Evolutionary conservation across 2,113 vertebrate species (phyloP), one percentile per base, ranked within the genome.

Genomic region (Phodopus roborovskii): DNA sequence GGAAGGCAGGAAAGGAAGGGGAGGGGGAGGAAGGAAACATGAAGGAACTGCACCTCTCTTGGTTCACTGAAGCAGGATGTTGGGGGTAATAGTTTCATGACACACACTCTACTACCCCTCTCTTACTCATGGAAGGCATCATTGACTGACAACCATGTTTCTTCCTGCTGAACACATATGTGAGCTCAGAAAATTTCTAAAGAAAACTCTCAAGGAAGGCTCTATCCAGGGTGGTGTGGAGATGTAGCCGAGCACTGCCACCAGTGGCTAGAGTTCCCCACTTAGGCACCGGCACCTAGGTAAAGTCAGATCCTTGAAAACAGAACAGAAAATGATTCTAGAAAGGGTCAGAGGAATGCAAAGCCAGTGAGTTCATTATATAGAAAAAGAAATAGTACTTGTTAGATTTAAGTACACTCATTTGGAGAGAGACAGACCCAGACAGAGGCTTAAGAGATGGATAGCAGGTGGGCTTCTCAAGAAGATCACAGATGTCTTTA

Each of bases 141-240:
- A 33, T 70, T 81, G n/a, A 86, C 48, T 77, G 88, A 85, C 50
- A 26, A 39, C 64, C 24, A 6, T 62, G 22, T 58, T 88, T 83
- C 87, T 91, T 77, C 60, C 87, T 94, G 73, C 83, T 64, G 53
- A 91, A 58, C 45, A 73, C 62, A 95, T 73, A 78, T 70, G 13
- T 42, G 71, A 90, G 75, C 56, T 92, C 75, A 81, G 95, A 90
- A 91, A 66, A 42, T 73, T 93, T 66, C 79, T 66, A 88, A 79
- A 71, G 64, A 20, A 22, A 42, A 70, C 36, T 1, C 13, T 90
- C 42, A 68, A 70, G 87, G 70, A 91, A 91, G 74, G 30, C 36
- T 30, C 26, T 45, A 1, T 79, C 62, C 53, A 58, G 42, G 9
- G 9, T 68, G 30, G 42, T 36, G 42, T 30, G 30, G 42, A 70